Conservation (phyloP, 2,888 invertebrate species). For the Tenodera sinensis region DNA sequence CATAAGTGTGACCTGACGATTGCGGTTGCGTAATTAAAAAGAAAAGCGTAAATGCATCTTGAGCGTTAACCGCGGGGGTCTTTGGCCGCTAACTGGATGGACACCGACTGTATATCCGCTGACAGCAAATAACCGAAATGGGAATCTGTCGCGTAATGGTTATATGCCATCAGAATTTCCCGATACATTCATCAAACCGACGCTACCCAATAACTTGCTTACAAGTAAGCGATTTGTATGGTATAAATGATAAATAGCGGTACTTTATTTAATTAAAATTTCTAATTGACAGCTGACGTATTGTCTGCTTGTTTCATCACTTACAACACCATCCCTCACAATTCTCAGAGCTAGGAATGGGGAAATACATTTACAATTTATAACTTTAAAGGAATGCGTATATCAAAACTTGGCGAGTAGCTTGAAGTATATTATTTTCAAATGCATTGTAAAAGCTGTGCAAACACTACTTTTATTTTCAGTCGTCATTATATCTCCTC, state of each 20-base stretch:
- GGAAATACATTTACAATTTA: background rate
- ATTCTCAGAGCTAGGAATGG: background rate
- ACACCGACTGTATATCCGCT: background rate
- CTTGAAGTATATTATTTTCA: background rate
- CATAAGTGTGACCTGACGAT: too few species aligned
- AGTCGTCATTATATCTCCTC: too few species aligned
- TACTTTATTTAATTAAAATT: constrained; percentile 16
- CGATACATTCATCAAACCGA: background rate
- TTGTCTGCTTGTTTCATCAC: constrained; percentile 13
- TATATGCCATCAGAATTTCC: background rate
- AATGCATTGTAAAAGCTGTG: too few species aligned
- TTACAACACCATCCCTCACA: background rate
- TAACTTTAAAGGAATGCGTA: background rate
- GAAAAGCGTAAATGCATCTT: too few species aligned
- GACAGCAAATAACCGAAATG: background rate
- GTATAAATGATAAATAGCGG: constrained; percentile 14
- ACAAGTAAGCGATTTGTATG: background rate
- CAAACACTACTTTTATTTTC: too few species aligned
- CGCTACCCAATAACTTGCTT: background rate
- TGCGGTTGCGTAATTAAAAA: too few species aligned
- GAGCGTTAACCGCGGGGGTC: too few species aligned
- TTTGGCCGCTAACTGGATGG: too few species aligned
- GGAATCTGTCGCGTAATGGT: background rate
- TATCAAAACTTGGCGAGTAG: background rate
- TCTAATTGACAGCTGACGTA: constrained; percentile 16